Conservation (phyloP, 2,888 invertebrate genomes). For the Drosophila conformis region DNA sequence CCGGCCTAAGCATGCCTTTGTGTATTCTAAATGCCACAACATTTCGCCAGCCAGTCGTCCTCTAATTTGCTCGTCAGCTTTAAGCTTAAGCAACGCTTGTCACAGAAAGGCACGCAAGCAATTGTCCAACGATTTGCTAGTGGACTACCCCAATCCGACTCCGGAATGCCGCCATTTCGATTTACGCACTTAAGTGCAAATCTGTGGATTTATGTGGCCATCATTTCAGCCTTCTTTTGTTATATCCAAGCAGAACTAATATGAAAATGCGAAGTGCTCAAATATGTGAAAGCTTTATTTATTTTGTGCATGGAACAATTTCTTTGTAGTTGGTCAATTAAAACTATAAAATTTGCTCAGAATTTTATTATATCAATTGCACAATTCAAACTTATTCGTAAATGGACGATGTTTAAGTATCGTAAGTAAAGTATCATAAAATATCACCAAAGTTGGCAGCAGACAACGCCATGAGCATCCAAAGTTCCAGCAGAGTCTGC, state of each 20-base stretch:
- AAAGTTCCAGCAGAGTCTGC: background rate
- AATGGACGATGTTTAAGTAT: background rate
- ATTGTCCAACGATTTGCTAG: slow-evolving; percentile 19
- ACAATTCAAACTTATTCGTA: background rate
- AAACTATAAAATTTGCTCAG: background rate
- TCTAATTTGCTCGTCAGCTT: slow-evolving; percentile 56
- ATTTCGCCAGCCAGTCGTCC: slow-evolving; percentile 33
- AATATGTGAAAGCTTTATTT: too few species aligned
- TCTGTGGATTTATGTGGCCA: slow-evolving; percentile 60
- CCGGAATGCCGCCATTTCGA: slow-evolving; percentile 45
- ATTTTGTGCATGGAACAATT: background rate
- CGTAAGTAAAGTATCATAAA: background rate
- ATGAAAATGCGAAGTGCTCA: background rate
- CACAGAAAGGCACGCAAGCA: slow-evolving; percentile 21
- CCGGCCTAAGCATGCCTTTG: slow-evolving; percentile 51
- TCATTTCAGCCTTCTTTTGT: slow-evolving; percentile 22
- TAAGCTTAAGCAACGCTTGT: slow-evolving; percentile 54
- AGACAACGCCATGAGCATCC: background rate
- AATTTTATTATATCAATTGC: background rate
- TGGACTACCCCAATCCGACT: background rate
- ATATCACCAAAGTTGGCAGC: background rate
- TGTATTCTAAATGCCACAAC: slow-evolving; percentile 40
- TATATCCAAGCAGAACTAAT: background rate
- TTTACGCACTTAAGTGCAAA: slow-evolving; percentile 57
- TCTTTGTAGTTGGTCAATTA: background rate